These are phyloP conservation scores for Stegana nigrithorax DNA, from an alignment of 2,888 invertebrate species.

Conservation along the genomic window DNA sequence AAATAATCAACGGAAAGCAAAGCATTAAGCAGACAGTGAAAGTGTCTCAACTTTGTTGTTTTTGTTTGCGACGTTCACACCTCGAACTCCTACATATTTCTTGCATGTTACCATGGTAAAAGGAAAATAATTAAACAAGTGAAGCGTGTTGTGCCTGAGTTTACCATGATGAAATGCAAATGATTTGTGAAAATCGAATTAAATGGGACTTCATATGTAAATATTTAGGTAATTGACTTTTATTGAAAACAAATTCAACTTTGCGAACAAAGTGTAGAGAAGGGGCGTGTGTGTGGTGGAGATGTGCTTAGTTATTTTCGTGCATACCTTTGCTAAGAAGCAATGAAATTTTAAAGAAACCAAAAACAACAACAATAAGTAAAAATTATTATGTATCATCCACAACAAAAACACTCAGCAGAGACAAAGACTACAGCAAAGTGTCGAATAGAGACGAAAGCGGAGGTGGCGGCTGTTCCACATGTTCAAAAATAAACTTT, in stretches of 20 bases:
- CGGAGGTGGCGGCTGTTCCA: constrained; percentile 27
- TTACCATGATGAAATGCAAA: neutral
- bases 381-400: constrained; percentile 20
- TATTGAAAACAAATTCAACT: neutral
- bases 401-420: constrained; percentile 4
- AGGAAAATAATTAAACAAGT: neutral
- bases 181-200: neutral
- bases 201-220: neutral
- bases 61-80: neutral
- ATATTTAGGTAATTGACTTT: neutral
- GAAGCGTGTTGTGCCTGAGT: neutral
- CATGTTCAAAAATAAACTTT: constrained; percentile 38
- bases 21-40: neutral
- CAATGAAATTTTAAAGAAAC: constrained; percentile 22
- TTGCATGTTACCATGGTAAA: neutral
- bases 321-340: too few relatives aligned
- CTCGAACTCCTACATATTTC: neutral
- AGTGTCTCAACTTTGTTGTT: neutral
- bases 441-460: neutral
- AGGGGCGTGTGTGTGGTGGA: neutral
- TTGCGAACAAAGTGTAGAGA: neutral
- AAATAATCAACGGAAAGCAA: too few relatives aligned
- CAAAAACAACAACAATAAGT: neutral
- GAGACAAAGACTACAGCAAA: neutral
- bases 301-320: constrained; percentile 33